A percentile compares a stretch with the other conserved stretches of the same genome.
Conservation (phyloP, 2,113 vertebrate species). For the Recurvirostra avosetta region DNA sequence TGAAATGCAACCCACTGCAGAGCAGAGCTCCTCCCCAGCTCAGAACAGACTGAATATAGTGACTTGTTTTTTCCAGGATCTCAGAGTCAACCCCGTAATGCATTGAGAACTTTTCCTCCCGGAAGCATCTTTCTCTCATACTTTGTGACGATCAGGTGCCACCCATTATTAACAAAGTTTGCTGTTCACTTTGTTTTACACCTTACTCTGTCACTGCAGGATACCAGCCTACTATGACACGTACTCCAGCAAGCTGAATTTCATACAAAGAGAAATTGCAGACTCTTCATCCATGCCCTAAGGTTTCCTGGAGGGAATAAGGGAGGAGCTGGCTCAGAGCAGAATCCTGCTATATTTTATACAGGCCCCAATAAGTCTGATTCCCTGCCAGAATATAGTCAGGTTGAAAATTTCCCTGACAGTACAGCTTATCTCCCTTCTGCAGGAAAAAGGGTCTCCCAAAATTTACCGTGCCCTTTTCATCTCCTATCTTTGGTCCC, state of each 20-base stretch:
- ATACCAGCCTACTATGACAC: background rate
- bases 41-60: background rate
- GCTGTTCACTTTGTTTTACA: background rate
- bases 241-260: background rate
- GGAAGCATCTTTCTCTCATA: background rate
- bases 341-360: slow-evolving; percentile 19
- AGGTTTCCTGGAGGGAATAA: background rate
- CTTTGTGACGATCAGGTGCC: background rate
- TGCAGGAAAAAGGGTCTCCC: background rate
- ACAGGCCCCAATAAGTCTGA: slow-evolving; percentile 31
- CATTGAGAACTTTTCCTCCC: background rate
- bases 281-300: background rate
- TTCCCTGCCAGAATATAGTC: fast-evolving
- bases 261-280: background rate
- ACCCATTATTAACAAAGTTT: background rate
- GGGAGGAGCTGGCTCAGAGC: background rate
- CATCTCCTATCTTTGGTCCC: fast-evolving
- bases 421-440: slow-evolving; percentile 15
- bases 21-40: slow-evolving; percentile 1
- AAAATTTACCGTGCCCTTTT: background rate
- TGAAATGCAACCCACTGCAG: background rate
- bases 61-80: background rate
- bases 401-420: fast-evolving
- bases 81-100: background rate
- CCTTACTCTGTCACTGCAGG: background rate